Conservation (phyloP, 2,888 invertebrate species). For the Nipponacmea schrenckii region DNA sequence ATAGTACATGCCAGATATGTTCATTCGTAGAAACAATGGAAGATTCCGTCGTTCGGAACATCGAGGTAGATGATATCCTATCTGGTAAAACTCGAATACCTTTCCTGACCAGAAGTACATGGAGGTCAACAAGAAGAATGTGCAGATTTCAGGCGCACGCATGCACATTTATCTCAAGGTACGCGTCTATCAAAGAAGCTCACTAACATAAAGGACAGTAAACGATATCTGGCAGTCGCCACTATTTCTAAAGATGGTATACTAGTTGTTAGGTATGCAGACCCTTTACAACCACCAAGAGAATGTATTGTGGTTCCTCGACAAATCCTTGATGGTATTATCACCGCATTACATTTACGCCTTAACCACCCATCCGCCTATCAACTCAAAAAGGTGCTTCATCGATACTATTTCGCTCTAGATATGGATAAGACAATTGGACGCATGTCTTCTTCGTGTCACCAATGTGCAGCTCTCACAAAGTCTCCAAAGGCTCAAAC, state of each 20-base stretch:
- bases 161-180: slow-evolving; percentile 32
- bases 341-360: slow-evolving; percentile 26
- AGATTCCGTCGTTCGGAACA: slow-evolving; percentile 29
- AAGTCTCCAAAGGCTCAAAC: not conserved
- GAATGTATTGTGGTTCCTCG: slow-evolving; percentile 26
- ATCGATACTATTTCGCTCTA: slow-evolving; percentile 24
- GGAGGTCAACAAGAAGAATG: slow-evolving; percentile 31
- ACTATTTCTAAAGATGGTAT: slow-evolving; percentile 26
- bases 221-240: slow-evolving; percentile 23
- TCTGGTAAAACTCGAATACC: slow-evolving; percentile 24
- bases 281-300: slow-evolving; percentile 9
- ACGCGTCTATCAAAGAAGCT: slow-evolving; percentile 25
- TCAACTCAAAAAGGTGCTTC: slow-evolving; percentile 21
- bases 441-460: slow-evolving; percentile 9
- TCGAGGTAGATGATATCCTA: slow-evolving; percentile 17
- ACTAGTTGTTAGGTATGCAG: slow-evolving; percentile 19
- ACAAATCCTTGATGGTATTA: slow-evolving; percentile 21
- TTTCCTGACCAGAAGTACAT: slow-evolving; percentile 35
- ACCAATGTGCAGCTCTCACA: slow-evolving; percentile 15
- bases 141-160: slow-evolving; percentile 28
- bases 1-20: slow-evolving; percentile 31
- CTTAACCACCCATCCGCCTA: slow-evolving; percentile 24
- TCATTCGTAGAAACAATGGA: slow-evolving; percentile 26
- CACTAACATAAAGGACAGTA: slow-evolving; percentile 27
- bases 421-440: slow-evolving; percentile 17